Evolutionary conservation across 2,888 invertebrate genomes (phyloP).

Genomic region (Lissocephala sabroskyi): DNA sequence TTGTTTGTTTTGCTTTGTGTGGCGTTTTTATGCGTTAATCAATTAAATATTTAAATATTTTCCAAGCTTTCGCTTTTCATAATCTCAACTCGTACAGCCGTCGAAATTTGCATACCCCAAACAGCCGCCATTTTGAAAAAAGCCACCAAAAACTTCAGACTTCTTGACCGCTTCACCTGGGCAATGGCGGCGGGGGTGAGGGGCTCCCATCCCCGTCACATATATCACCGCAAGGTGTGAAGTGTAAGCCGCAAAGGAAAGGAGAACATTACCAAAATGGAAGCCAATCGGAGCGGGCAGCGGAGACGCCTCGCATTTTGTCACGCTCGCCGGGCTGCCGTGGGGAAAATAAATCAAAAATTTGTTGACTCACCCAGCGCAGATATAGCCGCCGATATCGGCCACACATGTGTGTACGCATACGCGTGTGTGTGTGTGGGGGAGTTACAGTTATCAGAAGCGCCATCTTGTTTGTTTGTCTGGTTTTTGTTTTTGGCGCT

Average conservation of each 20-base stretch:
- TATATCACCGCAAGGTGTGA: conserved; percentile 35
- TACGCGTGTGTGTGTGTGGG: neutral
- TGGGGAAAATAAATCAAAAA: conserved; percentile 42
- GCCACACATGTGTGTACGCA: neutral
- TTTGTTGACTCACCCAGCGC: conserved; percentile 32
- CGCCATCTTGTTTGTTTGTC: conserved; percentile 51
- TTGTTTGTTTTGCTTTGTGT: conserved; percentile 17
- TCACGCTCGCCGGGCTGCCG: conserved; percentile 47
- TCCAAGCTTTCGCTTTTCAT: conserved; percentile 4
- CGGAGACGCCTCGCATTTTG: conserved; percentile 32
- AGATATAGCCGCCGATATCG: conserved; percentile 1
- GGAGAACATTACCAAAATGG: too few relatives aligned
- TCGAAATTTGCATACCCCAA: neutral
- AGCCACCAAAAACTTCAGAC: conserved; percentile 16
- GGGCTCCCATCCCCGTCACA: conserved; percentile 17
- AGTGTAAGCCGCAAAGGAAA: conserved; percentile 5
- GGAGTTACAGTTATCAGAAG: conserved; percentile 38
- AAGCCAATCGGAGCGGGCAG: too few relatives aligned
- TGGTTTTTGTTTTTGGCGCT: conserved; percentile 56
- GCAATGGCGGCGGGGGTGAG: conserved; percentile 21
- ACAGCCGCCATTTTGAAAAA: conserved; percentile 11
- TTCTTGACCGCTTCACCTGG: conserved; percentile 18
- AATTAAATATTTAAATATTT: conserved; percentile 59
- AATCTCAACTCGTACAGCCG: conserved; percentile 10
- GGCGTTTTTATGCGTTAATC: conserved; percentile 13